Conservation (phyloP, 2,113 vertebrate species). For the Pangasianodon hypophthalmus region DNA sequence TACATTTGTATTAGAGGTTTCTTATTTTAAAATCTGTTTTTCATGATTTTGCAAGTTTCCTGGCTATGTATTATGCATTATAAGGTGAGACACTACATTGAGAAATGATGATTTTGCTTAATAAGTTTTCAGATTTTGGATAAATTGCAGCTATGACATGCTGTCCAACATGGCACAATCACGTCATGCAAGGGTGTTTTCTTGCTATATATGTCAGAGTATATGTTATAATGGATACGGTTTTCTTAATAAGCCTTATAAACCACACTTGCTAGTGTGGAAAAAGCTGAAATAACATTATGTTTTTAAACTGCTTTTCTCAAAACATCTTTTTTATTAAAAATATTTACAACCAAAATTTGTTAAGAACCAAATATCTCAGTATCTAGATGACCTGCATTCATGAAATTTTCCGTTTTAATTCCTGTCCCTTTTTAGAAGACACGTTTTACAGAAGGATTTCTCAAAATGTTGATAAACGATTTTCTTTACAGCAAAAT, state of each 20-base stretch:
- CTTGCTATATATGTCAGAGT: not conserved
- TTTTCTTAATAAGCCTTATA: not conserved
- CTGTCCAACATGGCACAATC: not conserved
- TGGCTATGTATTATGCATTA: not conserved
- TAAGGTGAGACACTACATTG: not conserved
- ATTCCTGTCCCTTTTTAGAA: not conserved
- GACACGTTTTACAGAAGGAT: not conserved
- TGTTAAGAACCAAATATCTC: not conserved
- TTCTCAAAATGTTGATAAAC: not conserved
- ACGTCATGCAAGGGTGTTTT: not conserved
- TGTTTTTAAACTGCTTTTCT: not conserved
- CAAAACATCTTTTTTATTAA: not conserved
- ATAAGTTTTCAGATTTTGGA: not conserved
- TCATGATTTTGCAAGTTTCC: not conserved
- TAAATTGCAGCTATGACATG: not conserved
- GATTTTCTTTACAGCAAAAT: not conserved
- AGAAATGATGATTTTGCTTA: not conserved
- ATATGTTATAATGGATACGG: not conserved
- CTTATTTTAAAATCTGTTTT: not conserved
- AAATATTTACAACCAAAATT: not conserved
- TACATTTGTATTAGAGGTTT: not conserved
- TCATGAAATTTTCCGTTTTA: not conserved
- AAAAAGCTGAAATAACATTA: not conserved
- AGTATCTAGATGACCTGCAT: not conserved
- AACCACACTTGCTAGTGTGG: not conserved